A percentile compares a stretch with the other conserved stretches of the same genome.
Evolutionary conservation across 2,888 invertebrate genomes (phyloP).

Genomic region (Lypha dubia): DNA sequence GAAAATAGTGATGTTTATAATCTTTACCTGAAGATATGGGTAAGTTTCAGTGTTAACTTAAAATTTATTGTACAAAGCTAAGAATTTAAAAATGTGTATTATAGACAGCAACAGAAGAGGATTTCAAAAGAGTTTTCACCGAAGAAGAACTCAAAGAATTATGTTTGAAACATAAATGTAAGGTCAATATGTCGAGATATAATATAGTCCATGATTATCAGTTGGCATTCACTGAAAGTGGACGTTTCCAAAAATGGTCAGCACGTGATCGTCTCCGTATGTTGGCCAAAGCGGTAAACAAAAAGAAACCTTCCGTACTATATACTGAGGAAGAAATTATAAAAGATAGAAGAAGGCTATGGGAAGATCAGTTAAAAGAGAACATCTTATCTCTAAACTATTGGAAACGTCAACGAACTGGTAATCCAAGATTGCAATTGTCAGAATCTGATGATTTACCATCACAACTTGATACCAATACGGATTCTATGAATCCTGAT

Average conservation of each 20-base stretch:
- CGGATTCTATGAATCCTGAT: conserved; percentile 26
- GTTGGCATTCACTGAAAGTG: conserved; percentile 11
- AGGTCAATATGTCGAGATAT: conserved; percentile 51
- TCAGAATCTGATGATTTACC: conserved; percentile 12
- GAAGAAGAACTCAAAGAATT: conserved; percentile 42
- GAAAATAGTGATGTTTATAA: conserved; percentile 45
- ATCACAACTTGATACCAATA: neutral
- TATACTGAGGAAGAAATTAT: conserved; percentile 42
- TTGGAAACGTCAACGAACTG: conserved; percentile 12
- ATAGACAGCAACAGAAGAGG: conserved; percentile 55
- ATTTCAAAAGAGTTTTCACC: conserved; percentile 48
- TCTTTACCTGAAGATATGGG: conserved; percentile 29
- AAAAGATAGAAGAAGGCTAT: conserved; percentile 23
- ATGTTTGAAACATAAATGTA: conserved; percentile 53
- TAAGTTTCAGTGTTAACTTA: neutral
- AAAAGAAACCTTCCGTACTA: conserved; percentile 25
- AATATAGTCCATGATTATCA: conserved; percentile 59
- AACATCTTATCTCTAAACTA: conserved; percentile 44
- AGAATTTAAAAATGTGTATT: neutral
- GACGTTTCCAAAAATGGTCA: conserved; percentile 56
- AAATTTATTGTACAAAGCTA: neutral
- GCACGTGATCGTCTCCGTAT: conserved; percentile 14
- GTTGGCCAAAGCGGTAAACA: conserved; percentile 57
- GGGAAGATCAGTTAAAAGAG: conserved; percentile 43
- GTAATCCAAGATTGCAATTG: neutral